phyloP scores from a whole-genome alignment of 2,113 vertebrate species.

The Tringa solitaria region DNA sequence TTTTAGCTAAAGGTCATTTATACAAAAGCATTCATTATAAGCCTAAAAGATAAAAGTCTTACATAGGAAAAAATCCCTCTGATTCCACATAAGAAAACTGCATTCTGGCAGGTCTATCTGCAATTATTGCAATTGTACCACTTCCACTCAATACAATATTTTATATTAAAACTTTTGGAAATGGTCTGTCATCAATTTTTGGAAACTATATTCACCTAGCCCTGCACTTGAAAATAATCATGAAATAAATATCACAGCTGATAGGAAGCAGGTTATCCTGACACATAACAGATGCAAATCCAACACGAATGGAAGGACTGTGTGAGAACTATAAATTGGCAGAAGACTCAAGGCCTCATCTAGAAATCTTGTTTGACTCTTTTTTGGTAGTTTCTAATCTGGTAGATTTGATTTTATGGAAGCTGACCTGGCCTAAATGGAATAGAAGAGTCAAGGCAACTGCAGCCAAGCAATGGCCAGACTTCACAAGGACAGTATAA shows the following conservation, averaged over 20 bases:
- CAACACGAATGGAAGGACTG: not conserved
- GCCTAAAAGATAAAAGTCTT: not conserved
- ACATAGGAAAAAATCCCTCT: not conserved
- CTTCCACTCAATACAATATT: not conserved
- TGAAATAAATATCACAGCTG: not conserved
- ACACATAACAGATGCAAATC: not conserved
- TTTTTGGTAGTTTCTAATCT: not conserved
- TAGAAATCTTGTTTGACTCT: not conserved
- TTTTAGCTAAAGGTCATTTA: not conserved
- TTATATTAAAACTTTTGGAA: not conserved
- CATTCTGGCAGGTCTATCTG: not conserved
- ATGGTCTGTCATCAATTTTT: not conserved
- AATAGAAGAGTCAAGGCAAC: not conserved
- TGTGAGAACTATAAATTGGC: not conserved
- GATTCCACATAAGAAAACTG: not conserved
- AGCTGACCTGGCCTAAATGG: not conserved
- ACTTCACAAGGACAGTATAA: not conserved
- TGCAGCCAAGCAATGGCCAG: not conserved
- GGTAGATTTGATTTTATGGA: not conserved
- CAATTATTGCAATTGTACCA: not conserved
- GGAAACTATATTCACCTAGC: not conserved
- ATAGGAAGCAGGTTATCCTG: not conserved
- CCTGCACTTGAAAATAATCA: not conserved
- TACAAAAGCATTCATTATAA: not conserved
- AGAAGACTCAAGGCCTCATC: not conserved